Percentiles rank a stretch among this genome's conserved stretches.
Evolutionary conservation across 2,797 vertebrate species (phyloP).

Genomic region (Periophthalmus magnuspinnatus): DNA sequence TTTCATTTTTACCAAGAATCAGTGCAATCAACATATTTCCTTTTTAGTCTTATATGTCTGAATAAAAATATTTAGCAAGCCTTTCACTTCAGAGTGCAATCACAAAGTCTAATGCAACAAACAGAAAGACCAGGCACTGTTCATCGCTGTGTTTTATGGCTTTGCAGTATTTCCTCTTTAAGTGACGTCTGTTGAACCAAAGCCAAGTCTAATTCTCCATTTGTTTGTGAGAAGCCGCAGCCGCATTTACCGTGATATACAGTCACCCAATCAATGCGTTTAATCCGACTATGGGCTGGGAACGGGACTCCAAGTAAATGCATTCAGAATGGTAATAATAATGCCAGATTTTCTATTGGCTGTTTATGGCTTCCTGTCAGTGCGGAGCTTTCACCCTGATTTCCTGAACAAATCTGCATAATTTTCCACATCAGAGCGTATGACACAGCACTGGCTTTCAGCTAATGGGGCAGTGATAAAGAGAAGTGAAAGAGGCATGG

Average conservation of each 20-base stretch:
- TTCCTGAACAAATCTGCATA: constrained; percentile 36
- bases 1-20: no score
- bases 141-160: background rate
- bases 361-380: constrained; percentile 42
- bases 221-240: constrained; percentile 15
- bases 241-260: constrained; percentile 39
- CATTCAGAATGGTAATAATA: constrained; percentile 38
- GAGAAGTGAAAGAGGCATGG: constrained; percentile 23
- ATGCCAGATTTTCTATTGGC: constrained; percentile 28
- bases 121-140: background rate
- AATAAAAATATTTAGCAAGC: background rate
- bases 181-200: constrained; percentile 3
- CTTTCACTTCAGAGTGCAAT: background rate
- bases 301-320: constrained; percentile 41
- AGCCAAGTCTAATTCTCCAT: constrained; percentile 11
- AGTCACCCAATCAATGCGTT: constrained; percentile 51
- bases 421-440: constrained; percentile 34
- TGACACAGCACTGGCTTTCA: constrained; percentile 27
- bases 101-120: background rate
- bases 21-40: no score
- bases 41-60: background rate
- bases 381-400: constrained; percentile 38
- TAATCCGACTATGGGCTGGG: constrained; percentile 51
- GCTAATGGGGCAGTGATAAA: constrained; percentile 23
- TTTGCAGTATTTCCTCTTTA: constrained; percentile 12